phyloP scores from a whole-genome alignment of 2,113 vertebrate genomes.

The Phasianus colchicus region DNA sequence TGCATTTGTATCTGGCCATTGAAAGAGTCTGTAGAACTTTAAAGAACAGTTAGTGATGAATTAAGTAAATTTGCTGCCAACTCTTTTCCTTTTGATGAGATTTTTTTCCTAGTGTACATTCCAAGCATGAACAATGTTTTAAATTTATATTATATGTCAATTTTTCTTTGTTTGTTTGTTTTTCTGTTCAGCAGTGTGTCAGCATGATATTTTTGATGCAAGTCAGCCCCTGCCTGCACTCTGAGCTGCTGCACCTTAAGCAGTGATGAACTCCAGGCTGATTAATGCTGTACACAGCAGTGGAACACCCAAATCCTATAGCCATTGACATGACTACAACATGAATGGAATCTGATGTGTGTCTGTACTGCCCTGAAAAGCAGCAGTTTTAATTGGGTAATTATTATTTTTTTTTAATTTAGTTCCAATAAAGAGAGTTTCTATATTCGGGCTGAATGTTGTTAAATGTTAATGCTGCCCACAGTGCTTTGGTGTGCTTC shows the following conservation, averaged over 20 bases:
- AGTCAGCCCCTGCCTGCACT: background rate
- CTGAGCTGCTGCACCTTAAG: background rate
- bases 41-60: background rate
- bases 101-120: background rate
- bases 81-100: background rate
- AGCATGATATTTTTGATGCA: background rate
- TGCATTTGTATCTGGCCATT: background rate
- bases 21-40: background rate
- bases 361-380: background rate
- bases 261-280: constrained; percentile 17
- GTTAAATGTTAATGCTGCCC: constrained; percentile 22
- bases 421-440: background rate
- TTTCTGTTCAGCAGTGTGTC: background rate
- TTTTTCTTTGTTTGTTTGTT: background rate
- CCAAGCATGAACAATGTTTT: background rate
- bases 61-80: background rate
- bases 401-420: constrained; percentile 37
- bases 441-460: background rate
- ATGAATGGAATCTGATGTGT: background rate
- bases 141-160: background rate
- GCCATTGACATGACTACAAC: background rate
- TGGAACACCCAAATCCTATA: background rate
- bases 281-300: constrained; percentile 24
- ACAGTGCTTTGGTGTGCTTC: background rate
- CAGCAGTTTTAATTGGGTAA: background rate